Base-by-base conservation (phyloP, 2,888 invertebrate genomes). In the Caenorhabditis wallacei region DNA sequence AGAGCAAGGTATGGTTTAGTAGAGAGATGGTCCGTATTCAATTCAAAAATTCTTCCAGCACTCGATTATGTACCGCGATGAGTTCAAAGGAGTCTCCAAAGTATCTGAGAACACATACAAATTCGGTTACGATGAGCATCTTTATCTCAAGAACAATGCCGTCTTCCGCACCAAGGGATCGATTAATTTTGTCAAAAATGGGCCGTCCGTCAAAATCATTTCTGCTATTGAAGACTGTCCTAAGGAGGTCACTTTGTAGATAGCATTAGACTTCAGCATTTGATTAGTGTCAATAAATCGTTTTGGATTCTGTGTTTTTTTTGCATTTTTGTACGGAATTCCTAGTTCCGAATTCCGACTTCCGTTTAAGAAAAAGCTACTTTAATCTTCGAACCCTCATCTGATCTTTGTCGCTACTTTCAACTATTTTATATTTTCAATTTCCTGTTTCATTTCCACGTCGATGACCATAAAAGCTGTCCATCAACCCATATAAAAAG, bases 381-480 rank as follows among this genome's bases (percentile, higher is more conserved):
- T 5, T 24, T 43, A 20, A 43, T 43, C 24, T 61, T 20, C 24
- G 61, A 61, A 61, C 43, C 22, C 26, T 7, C 20, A 37, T 13
- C 13, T 16, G 61, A 61, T 61, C 61, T 61, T 61, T 61, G 61
- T 61, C 61, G 61, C 43, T 43, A 59, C 24, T 26, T 46, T 10
- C n/a, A 1, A 10, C 10, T 26, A 16, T 24, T 63, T 46, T 46
- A 18, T 16, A 16, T 51, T 26, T 18, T 26, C 11, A 0, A 11
- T 51, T 48, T 64, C 64, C 48, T 64, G 64, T 64, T 48, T 35
- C 4, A 35, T 16, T 48, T 64, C 64, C 64, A 64, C 64, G 64
- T 64, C 8, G 8, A 18, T 30, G 64, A 43, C 30, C 30, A 64
- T 64, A 64, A 64, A 64, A 64, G n/a, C n/a, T n/a, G 22, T 24